Conservation (phyloP, 1,140 invertebrate genomes). For the Cepaea nemoralis region DNA sequence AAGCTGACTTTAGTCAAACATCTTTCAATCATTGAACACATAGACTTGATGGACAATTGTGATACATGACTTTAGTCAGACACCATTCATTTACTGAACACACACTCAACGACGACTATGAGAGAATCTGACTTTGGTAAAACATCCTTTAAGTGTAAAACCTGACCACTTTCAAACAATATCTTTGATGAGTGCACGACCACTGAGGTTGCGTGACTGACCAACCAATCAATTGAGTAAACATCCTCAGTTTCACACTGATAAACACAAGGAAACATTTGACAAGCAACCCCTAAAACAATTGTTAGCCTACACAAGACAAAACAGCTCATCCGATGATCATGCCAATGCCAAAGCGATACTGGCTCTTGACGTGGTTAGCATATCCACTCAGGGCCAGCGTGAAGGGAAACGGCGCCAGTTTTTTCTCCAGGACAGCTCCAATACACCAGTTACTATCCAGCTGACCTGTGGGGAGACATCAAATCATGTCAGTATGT, state of each 20-base stretch:
- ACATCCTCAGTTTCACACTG: neutral
- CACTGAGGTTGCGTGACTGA: no score
- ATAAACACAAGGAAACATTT: neutral
- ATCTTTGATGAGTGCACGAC: no score
- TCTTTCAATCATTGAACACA: no score
- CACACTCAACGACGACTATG: no score
- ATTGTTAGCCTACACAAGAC: neutral
- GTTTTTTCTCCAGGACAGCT: slow-evolving; percentile 91
- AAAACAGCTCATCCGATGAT: slow-evolving; percentile 68
- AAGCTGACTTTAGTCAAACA: no score
- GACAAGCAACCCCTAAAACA: neutral
- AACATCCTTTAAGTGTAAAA: no score
- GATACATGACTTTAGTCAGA: no score
- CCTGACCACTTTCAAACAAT: no score
- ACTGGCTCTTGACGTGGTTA: slow-evolving; percentile 80
- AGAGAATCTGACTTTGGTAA: no score
- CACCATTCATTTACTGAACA: no score
- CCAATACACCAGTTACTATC: slow-evolving; percentile 97
- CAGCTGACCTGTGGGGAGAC: slow-evolving; percentile 73
- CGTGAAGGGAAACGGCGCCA: slow-evolving; percentile 89
- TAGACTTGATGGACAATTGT: no score
- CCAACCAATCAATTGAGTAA: neutral
- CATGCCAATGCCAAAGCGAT: slow-evolving; percentile 73
- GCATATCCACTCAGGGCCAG: slow-evolving; percentile 91
- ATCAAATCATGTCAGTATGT: no score